A percentile compares a stretch with the other conserved stretches of the same genome.
phyloP scores from a whole-genome alignment of 2,797 vertebrate species.

The Podarcis siculus region DNA sequence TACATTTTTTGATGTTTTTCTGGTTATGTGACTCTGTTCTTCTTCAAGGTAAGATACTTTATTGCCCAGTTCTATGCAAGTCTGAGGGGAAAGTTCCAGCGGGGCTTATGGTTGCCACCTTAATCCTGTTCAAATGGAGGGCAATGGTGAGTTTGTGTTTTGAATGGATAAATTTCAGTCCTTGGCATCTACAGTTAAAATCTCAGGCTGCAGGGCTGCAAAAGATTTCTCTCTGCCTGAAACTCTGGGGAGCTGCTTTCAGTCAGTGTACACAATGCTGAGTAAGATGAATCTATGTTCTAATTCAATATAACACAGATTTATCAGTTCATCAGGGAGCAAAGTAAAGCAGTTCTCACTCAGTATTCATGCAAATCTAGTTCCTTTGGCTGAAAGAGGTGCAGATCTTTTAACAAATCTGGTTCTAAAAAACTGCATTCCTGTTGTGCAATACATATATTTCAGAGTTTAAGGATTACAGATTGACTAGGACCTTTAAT shows the following conservation, averaged over 20 bases:
- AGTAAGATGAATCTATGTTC: not conserved
- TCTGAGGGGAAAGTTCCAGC: not conserved
- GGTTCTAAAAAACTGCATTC: not conserved
- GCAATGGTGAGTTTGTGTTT: not conserved
- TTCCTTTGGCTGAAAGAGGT: not conserved
- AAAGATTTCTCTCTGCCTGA: not conserved
- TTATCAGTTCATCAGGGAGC: not conserved
- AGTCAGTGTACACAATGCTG: not conserved
- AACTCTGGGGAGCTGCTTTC: not conserved
- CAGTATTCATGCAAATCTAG: not conserved
- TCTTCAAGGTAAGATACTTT: constrained; percentile 72
- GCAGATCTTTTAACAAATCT: not conserved
- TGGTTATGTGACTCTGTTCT: constrained; percentile 64
- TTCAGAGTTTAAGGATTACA: not conserved
- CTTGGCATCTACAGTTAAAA: not conserved
- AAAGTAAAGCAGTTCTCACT: not conserved
- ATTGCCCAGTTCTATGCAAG: not conserved
- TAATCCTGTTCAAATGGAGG: not conserved
- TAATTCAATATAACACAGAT: not conserved
- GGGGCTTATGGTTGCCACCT: not conserved
- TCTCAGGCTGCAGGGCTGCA: not conserved
- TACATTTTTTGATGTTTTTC: constrained; percentile 35
- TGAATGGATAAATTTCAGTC: not conserved
- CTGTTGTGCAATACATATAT: not conserved
- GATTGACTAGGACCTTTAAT: not conserved